Base-by-base conservation (phyloP, 1,140 invertebrate species). In the Drepana arcuata region DNA sequence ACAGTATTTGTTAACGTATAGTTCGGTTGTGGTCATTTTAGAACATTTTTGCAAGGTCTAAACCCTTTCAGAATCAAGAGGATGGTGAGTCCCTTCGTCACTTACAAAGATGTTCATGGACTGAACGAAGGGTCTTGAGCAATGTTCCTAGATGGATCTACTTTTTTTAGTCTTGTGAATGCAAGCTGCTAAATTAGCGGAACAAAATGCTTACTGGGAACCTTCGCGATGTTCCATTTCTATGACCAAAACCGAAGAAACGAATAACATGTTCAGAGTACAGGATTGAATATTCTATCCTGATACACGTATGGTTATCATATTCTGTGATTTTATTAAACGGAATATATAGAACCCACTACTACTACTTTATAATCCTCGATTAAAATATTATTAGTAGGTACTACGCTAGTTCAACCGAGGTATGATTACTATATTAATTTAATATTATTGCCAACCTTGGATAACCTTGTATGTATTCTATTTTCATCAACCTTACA, bases 21-120 rank as follows among this genome's bases (percentile, higher is more conserved):
- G 36, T 41, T 60, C 47, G 47, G 42, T 63, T 70, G 67, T 65
- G 68, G 58, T 61, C 64, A 60, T 21, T 15, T 43, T 10, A 37
- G 57, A 59, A 78, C 57, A 56, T 79, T 74, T 70, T 72, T 70
- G 78, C 50, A 78, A 75, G 78, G 56, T 64, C n/a, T n/a, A 55
- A 39, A 56, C 53, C 57, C 64, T 82, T 79, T 67, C 78, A 82
- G 78, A 78, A 64, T 46, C 65, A 55, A 53, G 42, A 53, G 74
- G 73, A 78, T 68, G 74, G 78, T 82, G 78, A 82, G 78, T 82
- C 60, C 41, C 30, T 63, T 54, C 53, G 29, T 37, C 41, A 65
- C 72, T 69, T 79, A 63, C 72, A 67, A 66, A 73, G 73, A 69
- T 70, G 59, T 81, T 70, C 48, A 58, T 55, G 52, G 60, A 47